Evolutionary conservation across 1,140 invertebrate genomes (phyloP).

Genomic region (Heterodera carotae): DNA sequence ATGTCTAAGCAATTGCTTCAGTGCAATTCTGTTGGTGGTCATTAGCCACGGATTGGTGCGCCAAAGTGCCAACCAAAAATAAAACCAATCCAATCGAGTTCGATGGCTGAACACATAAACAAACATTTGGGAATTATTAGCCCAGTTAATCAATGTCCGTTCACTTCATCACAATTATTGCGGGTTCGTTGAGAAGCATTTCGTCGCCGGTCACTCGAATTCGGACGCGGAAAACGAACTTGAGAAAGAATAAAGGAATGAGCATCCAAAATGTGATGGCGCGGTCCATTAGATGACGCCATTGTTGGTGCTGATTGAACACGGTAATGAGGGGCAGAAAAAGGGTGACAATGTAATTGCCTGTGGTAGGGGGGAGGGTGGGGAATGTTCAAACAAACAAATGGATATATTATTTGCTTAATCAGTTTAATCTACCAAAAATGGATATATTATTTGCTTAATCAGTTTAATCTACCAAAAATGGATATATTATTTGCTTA

Average conservation of each 20-base stretch:
- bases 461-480: too few relatives aligned
- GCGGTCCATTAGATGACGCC: constrained; percentile 56
- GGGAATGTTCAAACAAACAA: background rate
- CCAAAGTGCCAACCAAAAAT: constrained; percentile 80
- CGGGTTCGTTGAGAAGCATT: constrained; percentile 74
- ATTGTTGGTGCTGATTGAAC: constrained; percentile 49
- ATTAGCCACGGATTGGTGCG: constrained; percentile 73
- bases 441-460: too few relatives aligned
- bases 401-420: too few relatives aligned
- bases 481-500: too few relatives aligned
- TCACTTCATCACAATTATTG: constrained; percentile 78
- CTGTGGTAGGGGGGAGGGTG: background rate
- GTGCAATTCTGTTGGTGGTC: constrained; percentile 77
- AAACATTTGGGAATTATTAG: background rate
- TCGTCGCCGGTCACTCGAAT: constrained; percentile 78
- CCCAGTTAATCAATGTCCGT: background rate
- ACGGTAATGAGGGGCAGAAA: constrained; percentile 56
- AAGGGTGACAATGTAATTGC: constrained; percentile 56
- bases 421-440: too few relatives aligned
- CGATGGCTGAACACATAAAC: constrained; percentile 70
- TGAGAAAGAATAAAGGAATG: constrained; percentile 69
- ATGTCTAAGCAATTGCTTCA: constrained; percentile 79
- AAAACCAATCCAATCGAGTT: constrained; percentile 88
- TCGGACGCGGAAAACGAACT: constrained; percentile 74
- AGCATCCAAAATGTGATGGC: constrained; percentile 61